phyloP scores from a whole-genome alignment of 2,113 vertebrate species.

The Lycocorax pyrrhopterus region DNA sequence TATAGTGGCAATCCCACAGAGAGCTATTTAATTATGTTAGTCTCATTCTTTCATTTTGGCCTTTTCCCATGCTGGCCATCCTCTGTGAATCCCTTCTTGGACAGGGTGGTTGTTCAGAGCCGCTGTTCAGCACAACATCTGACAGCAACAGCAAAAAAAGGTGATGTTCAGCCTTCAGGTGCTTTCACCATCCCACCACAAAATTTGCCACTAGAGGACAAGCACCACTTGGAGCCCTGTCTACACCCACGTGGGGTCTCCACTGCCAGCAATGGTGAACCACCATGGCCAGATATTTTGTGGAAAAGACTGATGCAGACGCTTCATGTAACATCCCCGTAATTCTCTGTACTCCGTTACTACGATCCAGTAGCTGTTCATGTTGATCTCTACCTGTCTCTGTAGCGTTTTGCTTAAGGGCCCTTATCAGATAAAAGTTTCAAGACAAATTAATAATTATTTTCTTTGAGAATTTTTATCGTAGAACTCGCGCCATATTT shows the following conservation, averaged over 20 bases:
- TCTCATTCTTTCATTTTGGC: background rate
- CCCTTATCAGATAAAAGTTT: background rate
- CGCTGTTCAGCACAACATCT: background rate
- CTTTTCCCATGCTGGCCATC: background rate
- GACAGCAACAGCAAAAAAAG: background rate
- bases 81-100: background rate
- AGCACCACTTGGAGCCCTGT: background rate
- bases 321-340: rapidly evolving
- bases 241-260: background rate
- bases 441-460: background rate
- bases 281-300: background rate
- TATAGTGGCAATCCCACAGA: background rate
- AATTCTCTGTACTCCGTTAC: background rate
- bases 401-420: background rate
- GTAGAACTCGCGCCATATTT: background rate
- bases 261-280: background rate
- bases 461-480: background rate
- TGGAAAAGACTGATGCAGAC: background rate
- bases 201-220: background rate
- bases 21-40: background rate
- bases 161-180: background rate
- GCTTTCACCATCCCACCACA: background rate
- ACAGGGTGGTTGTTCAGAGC: background rate
- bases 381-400: background rate
- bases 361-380: no score